Conservation (phyloP, 1,140 invertebrate genomes). For the Cydia fagiglandana region DNA sequence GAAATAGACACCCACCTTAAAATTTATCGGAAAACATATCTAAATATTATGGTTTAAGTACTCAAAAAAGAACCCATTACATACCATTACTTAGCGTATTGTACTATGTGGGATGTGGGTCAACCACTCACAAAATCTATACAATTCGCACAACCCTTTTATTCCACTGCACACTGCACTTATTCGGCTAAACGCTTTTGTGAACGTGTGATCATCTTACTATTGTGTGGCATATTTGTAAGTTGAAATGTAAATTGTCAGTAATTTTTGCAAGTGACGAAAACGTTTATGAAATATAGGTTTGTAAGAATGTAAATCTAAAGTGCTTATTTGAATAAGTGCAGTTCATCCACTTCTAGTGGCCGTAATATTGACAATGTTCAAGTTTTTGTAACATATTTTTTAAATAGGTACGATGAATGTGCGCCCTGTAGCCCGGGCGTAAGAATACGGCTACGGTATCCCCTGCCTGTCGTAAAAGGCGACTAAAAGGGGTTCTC, state of each 20-base stretch:
- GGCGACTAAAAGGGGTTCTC: too few relatives aligned
- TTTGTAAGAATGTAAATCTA: too few relatives aligned
- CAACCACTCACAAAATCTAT: background rate
- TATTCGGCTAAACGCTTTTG: slow-evolving; percentile 1
- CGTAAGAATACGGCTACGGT: too few relatives aligned
- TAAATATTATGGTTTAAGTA: slow-evolving; percentile 1
- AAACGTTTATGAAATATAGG: background rate
- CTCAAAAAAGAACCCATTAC: background rate
- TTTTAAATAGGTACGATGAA: too few relatives aligned
- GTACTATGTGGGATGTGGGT: background rate
- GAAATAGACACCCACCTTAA: too few relatives aligned
- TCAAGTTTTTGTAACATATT: too few relatives aligned
- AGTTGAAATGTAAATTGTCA: background rate
- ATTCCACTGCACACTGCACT: background rate
- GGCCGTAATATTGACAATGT: too few relatives aligned
- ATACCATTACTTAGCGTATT: background rate
- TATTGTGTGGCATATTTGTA: background rate
- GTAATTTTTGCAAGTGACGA: slow-evolving; percentile 1
- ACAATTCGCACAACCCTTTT: slow-evolving; percentile 5
- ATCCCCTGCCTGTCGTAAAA: too few relatives aligned
- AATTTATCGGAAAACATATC: too few relatives aligned
- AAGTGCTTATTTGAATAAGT: too few relatives aligned
- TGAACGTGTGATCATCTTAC: background rate
- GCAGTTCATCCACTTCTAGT: too few relatives aligned
- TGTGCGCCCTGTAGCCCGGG: too few relatives aligned